These are phyloP conservation scores for Choristoneura fumiferana DNA, from an alignment of 1,140 invertebrate genomes.

Conservation along the genomic window DNA sequence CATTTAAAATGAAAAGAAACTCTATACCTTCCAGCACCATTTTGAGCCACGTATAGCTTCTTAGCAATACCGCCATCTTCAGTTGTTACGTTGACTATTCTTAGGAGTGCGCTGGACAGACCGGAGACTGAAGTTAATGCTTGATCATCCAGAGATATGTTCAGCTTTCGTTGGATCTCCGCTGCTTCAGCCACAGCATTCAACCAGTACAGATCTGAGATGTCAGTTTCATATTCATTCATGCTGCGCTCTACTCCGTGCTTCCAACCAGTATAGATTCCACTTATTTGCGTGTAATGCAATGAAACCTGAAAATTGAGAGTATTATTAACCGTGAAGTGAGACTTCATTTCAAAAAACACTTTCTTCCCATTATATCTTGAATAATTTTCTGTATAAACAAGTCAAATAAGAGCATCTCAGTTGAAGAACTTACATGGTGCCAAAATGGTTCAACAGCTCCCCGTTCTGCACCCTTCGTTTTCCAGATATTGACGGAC, in stretches of 20 bases:
- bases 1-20: too few species aligned
- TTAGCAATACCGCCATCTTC: conserved; percentile 56
- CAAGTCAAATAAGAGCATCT: too few species aligned
- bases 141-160: conserved; percentile 55
- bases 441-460: conserved; percentile 87
- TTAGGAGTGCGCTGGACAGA: conserved; percentile 63
- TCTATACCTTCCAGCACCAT: conserved; percentile 77
- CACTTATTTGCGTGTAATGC: conserved; percentile 85
- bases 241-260: conserved; percentile 82
- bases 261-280: conserved; percentile 83
- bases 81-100: conserved; percentile 50
- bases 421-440: conserved; percentile 81
- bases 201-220: conserved; percentile 85
- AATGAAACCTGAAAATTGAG: conserved; percentile 79
- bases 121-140: conserved; percentile 53
- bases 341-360: too few species aligned
- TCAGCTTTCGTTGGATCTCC: conserved; percentile 79
- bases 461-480: conserved; percentile 71
- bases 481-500: conserved; percentile 82
- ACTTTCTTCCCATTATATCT: too few species aligned
- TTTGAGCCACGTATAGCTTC: conserved; percentile 75
- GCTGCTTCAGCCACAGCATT: conserved; percentile 88
- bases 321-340: conserved; percentile 2
- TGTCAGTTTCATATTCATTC: conserved; percentile 80
- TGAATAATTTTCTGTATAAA: too few species aligned